A percentile compares a stretch with the other conserved stretches of the same genome.
Conservation (phyloP, 2,797 vertebrate species). For the Taenioides sp. region DNA sequence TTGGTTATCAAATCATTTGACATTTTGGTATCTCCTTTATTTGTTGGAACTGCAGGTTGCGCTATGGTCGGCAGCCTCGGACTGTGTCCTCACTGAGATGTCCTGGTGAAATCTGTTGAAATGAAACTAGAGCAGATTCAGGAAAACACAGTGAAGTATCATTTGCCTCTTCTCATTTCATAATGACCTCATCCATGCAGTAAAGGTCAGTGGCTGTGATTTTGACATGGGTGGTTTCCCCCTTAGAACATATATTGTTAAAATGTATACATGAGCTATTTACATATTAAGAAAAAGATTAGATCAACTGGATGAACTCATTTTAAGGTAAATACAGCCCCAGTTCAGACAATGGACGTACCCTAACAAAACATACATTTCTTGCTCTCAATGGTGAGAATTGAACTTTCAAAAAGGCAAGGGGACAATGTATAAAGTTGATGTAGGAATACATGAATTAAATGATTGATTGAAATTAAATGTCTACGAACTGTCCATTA, state of each 20-base stretch:
- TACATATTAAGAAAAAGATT: background rate
- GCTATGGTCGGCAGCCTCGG: slow-evolving; percentile 14
- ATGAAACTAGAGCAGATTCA: slow-evolving; percentile 57
- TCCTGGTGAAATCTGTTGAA: slow-evolving; percentile 26
- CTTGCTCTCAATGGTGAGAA: background rate
- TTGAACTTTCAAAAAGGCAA: background rate
- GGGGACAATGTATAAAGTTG: background rate
- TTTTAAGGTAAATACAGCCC: background rate
- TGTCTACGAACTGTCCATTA: background rate
- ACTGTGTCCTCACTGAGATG: slow-evolving; percentile 21
- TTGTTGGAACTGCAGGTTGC: slow-evolving; percentile 4
- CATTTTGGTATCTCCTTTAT: background rate
- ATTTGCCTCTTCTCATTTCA: slow-evolving; percentile 62
- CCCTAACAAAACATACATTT: too few relatives aligned
- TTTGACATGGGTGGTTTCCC: slow-evolving; percentile 14
- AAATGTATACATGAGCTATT: background rate
- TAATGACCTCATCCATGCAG: slow-evolving; percentile 44
- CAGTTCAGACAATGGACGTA: background rate
- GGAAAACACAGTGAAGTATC: slow-evolving; percentile 47
- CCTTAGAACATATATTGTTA: background rate
- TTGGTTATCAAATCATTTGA: too few relatives aligned
- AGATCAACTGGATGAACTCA: background rate
- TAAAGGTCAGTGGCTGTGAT: slow-evolving; percentile 40
- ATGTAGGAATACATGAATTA: too few relatives aligned
- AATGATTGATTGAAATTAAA: background rate